These are phyloP conservation scores for Synergus gifuensis DNA, from an alignment of 2,888 invertebrate genomes.

Conservation along the genomic window DNA sequence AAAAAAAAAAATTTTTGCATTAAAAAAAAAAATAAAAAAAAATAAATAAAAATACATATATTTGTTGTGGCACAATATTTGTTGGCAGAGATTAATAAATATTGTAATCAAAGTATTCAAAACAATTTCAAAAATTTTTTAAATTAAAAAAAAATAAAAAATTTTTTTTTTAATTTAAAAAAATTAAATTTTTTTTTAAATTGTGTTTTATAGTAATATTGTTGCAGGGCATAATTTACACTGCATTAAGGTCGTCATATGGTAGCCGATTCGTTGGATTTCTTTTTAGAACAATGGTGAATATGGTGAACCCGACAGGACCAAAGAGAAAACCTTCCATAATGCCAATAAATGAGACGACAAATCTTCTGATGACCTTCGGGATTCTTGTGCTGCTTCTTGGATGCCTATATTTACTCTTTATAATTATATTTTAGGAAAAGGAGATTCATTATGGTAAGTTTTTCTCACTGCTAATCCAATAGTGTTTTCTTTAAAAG, in stretches of 20 bases:
- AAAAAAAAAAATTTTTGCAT: too few relatives aligned
- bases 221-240: background rate
- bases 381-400: slow-evolving; percentile 13
- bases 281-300: slow-evolving; percentile 8
- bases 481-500: too few relatives aligned
- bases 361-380: slow-evolving; percentile 29
- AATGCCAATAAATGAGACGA: slow-evolving; percentile 4
- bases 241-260: too few relatives aligned
- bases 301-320: background rate
- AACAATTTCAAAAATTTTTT: too few relatives aligned
- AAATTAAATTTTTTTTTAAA: background rate
- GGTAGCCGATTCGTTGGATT: background rate
- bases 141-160: too few relatives aligned
- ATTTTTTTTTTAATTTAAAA: background rate
- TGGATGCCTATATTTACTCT: background rate
- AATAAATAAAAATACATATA: too few relatives aligned
- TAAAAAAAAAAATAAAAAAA: too few relatives aligned
- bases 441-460: slow-evolving; percentile 22
- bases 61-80: too few relatives aligned
- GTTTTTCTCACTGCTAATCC: background rate
- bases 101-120: too few relatives aligned
- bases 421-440: slow-evolving; percentile 1
- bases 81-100: background rate
- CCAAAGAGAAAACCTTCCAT: slow-evolving; percentile 28
- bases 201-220: background rate